Evolutionary conservation across 23 tunicate genomes (phyloP).

Genomic region (Trididemnum miniatum): DNA sequence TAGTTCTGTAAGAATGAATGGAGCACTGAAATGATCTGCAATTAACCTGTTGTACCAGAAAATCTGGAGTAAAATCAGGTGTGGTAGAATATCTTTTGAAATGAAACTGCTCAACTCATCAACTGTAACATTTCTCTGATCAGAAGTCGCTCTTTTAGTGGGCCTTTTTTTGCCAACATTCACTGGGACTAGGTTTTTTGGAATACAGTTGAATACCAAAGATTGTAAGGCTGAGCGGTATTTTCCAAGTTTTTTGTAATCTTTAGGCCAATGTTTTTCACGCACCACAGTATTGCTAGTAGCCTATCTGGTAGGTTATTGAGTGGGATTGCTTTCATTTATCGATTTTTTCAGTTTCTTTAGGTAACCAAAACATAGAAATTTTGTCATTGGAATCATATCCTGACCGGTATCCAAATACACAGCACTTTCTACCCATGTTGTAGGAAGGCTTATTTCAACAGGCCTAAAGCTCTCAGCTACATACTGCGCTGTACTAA

Average conservation of each 20-base stretch:
- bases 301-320: background rate
- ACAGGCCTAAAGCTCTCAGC: no score
- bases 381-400: background rate
- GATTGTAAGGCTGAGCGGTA: background rate
- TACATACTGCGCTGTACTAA: no score
- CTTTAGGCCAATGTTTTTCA: constrained; percentile 15
- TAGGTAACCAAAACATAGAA: background rate
- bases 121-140: background rate
- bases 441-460: no score
- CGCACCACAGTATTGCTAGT: background rate
- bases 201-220: background rate
- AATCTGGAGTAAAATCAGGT: no score
- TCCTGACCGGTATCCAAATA: background rate
- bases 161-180: background rate
- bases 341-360: background rate
- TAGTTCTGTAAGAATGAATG: no score
- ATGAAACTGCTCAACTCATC: background rate
- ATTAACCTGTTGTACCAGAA: no score
- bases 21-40: no score
- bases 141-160: background rate
- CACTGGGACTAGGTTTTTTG: background rate
- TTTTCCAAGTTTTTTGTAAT: constrained; percentile 1
- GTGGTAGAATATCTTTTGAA: background rate
- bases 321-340: background rate
- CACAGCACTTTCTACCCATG: constrained; percentile 3